Evolutionary conservation across 2,113 vertebrate genomes (phyloP).

Genomic region (Ophiodon elongatus): DNA sequence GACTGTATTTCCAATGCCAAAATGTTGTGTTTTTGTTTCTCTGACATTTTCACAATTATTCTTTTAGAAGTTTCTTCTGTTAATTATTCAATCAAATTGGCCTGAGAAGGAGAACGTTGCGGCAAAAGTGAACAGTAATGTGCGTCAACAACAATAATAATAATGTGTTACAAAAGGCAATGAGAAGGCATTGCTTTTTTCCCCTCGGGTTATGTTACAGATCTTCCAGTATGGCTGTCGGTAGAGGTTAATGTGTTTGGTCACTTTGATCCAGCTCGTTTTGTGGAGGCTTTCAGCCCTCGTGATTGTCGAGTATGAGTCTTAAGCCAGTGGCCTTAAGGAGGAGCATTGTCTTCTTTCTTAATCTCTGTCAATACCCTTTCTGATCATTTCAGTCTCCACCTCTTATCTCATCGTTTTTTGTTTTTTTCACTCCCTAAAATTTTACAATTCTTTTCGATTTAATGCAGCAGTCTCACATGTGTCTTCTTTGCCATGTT

Average conservation of each 20-base stretch:
- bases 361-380: background rate
- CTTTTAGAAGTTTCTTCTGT: background rate
- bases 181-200: slow-evolving; percentile 1
- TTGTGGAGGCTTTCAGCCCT: slow-evolving; percentile 39
- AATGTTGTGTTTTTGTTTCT: background rate
- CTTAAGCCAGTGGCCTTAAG: slow-evolving; percentile 49
- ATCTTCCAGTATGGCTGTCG: background rate
- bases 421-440: background rate
- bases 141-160: too few relatives aligned
- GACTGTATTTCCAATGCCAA: background rate
- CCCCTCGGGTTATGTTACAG: background rate
- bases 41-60: background rate
- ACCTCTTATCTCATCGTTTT: background rate
- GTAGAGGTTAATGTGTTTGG: slow-evolving; percentile 51
- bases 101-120: background rate
- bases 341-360: background rate
- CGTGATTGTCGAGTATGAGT: slow-evolving; percentile 37
- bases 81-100: background rate
- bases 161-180: background rate
- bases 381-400: background rate
- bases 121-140: background rate
- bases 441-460: background rate
- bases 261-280: slow-evolving; percentile 69
- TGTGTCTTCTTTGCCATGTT: background rate
- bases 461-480: background rate